These are phyloP conservation scores for pig (Sus scrofa) DNA, from an alignment of 2,113 vertebrate genomes.

Conservation along the genomic window T2T-Sscrofa CM000812.6:177527001-177527500, in stretches of 20 bases:
- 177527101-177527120: background rate
- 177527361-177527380: too few relatives aligned
- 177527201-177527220: background rate
- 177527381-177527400: background rate
- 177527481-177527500: background rate
- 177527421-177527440: background rate
- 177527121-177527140: background rate
- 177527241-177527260: background rate
- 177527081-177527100: rapidly evolving
- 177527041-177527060: background rate
- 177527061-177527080: background rate
- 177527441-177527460: background rate
- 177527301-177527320: background rate
- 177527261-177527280: background rate
- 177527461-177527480: background rate
- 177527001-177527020: background rate
- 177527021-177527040: background rate
- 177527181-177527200: background rate
- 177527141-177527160: background rate
- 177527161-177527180: background rate
- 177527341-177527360: background rate
- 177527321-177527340: background rate
- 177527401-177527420: background rate
- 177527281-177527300: background rate
- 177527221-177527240: too few relatives aligned